Evolutionary conservation across 1,140 invertebrate genomes (phyloP).

Genomic region (Trichomalopsis sarcophagae): DNA sequence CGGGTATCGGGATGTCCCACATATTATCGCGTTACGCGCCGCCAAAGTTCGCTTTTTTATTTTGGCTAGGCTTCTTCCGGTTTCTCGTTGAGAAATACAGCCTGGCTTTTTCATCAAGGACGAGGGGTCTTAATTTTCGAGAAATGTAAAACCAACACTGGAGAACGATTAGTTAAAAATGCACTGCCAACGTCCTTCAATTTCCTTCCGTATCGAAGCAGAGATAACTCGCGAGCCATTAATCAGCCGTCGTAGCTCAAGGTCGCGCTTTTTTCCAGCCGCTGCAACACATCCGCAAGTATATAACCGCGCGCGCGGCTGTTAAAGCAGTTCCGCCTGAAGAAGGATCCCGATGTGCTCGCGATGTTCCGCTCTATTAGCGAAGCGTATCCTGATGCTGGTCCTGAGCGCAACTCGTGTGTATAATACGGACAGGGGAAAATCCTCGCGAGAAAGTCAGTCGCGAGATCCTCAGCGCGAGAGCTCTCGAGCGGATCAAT

Average conservation of each 20-base stretch:
- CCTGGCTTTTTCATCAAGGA: too few species aligned
- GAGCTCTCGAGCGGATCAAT: constrained; percentile 14
- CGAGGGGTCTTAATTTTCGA: too few species aligned
- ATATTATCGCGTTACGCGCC: constrained; percentile 42
- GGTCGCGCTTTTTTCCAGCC: background rate
- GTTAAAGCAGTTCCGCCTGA: background rate
- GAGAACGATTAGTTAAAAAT: background rate
- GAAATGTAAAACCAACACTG: too few species aligned
- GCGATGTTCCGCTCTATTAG: constrained; percentile 64
- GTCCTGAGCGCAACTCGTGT: background rate
- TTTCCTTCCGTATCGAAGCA: background rate
- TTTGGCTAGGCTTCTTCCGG: constrained; percentile 5
- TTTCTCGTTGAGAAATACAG: background rate
- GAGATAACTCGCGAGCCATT: background rate
- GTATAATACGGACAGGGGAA: background rate
- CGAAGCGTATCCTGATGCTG: constrained; percentile 24
- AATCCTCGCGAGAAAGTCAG: constrained; percentile 27
- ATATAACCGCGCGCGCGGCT: too few species aligned
- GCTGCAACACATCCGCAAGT: background rate
- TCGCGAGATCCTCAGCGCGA: background rate
- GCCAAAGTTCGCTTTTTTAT: background rate
- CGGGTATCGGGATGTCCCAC: constrained; percentile 31
- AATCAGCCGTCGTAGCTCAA: constrained; percentile 3
- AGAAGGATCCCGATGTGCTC: constrained; percentile 5
- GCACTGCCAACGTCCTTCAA: background rate